These are phyloP conservation scores for Chloroceryle aenea DNA, from an alignment of 2,113 vertebrate genomes.

Conservation along the genomic window DNA sequence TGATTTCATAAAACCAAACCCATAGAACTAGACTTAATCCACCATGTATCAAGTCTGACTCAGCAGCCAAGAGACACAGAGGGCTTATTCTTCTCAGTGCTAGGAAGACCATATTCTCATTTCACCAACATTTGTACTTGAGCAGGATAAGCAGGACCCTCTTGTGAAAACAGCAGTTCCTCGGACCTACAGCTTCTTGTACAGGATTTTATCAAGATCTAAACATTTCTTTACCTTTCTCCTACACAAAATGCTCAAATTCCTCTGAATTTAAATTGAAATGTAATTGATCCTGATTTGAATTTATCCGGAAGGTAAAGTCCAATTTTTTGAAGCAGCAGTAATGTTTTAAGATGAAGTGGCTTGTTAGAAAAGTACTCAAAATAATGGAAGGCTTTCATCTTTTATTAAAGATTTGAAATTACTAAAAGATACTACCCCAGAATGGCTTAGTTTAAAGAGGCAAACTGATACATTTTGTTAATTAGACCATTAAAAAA, in stretches of 20 bases:
- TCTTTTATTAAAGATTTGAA: conserved; percentile 73
- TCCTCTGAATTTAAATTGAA: background rate
- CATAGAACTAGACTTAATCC: background rate
- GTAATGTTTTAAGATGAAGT: background rate
- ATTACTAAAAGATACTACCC: conserved; percentile 56
- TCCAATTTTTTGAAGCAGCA: background rate
- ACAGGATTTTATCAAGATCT: background rate
- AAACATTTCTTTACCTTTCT: background rate
- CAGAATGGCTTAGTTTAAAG: conserved; percentile 54
- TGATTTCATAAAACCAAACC: background rate
- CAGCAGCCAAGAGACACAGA: background rate
- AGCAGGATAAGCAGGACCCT: background rate
- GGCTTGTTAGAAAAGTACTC: background rate
- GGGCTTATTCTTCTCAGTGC: background rate
- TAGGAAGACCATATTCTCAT: background rate
- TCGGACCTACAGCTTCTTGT: background rate
- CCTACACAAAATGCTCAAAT: background rate
- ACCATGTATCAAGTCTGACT: background rate
- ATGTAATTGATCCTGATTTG: background rate
- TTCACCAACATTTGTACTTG: background rate
- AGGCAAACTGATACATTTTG: conserved; percentile 71
- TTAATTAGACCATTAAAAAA: conserved; percentile 76
- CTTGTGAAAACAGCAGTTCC: background rate
- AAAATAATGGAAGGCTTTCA: conserved; percentile 59
- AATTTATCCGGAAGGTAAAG: background rate